Evolutionary conservation across 2,888 invertebrate genomes (phyloP).

Genomic region (Microctonus aethiopoides): DNA sequence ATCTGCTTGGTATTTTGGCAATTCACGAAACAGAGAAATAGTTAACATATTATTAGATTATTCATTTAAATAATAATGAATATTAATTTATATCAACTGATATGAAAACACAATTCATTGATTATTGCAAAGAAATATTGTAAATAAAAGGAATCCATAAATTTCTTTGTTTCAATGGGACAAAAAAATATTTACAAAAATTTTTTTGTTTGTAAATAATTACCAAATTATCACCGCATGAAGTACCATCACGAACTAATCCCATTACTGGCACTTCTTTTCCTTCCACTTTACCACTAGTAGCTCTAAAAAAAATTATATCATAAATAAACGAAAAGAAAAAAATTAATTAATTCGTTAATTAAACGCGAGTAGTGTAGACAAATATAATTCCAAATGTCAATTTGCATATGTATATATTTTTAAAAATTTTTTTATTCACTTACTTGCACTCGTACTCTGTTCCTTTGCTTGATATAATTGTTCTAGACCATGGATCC

Average conservation of each 20-base stretch:
- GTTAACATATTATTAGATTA: too few relatives aligned
- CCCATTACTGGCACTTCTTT: conserved; percentile 82
- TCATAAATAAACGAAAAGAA: conserved; percentile 1
- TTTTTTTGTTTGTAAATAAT: conserved; percentile 30
- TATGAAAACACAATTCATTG: too few relatives aligned
- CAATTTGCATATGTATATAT: too few relatives aligned
- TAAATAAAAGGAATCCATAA: too few relatives aligned
- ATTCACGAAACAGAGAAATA: too few relatives aligned
- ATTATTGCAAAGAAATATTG: too few relatives aligned
- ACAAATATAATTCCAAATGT: too few relatives aligned
- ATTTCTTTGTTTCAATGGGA: too few relatives aligned
- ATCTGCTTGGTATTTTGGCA: conserved; percentile 71
- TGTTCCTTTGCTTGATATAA: conserved; percentile 86
- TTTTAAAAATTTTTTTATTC: conserved; percentile 51
- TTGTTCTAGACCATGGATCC: conserved; percentile 87
- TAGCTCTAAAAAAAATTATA: conserved; percentile 72
- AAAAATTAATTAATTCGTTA: too few relatives aligned
- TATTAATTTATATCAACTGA: too few relatives aligned
- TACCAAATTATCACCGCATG: conserved; percentile 89
- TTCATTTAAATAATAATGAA: too few relatives aligned
- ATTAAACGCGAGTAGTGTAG: not conserved
- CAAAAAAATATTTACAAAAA: too few relatives aligned
- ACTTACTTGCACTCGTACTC: conserved; percentile 98
- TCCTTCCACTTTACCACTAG: conserved; percentile 76
- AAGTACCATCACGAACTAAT: conserved; percentile 92